These are phyloP conservation scores for Ellobium chinense DNA, from an alignment of 2,888 invertebrate species.

Conservation along the genomic window DNA sequence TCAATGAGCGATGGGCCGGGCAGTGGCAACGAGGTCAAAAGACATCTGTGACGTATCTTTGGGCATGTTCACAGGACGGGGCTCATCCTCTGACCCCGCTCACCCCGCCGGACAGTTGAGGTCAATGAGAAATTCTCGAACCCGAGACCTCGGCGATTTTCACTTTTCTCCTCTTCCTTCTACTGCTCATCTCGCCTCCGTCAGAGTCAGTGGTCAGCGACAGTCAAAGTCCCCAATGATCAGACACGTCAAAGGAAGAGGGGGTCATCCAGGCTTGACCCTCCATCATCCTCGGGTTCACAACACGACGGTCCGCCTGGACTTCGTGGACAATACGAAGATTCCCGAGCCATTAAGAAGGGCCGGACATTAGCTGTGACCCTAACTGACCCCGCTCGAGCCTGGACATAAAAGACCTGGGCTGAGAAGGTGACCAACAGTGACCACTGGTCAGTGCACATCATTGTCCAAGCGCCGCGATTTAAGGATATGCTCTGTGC, in stretches of 20 bases:
- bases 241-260: too few species aligned
- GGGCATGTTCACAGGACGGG: neutral
- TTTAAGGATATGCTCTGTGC: neutral
- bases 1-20: neutral
- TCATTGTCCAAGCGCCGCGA: neutral
- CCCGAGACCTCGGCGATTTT: neutral
- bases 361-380: slow-evolving; percentile 14
- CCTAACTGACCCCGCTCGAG: slow-evolving; percentile 6
- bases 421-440: neutral
- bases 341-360: neutral
- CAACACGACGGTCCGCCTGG: neutral
- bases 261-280: slow-evolving; percentile 6
- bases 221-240: neutral
- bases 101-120: slow-evolving; percentile 8
- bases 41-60: slow-evolving; percentile 33
- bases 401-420: neutral
- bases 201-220: neutral
- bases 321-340: neutral
- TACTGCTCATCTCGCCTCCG: neutral
- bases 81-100: slow-evolving; percentile 10
- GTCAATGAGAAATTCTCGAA: neutral
- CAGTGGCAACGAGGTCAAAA: slow-evolving; percentile 10
- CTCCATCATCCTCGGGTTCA: neutral
- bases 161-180: neutral
- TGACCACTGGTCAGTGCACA: neutral